These are phyloP conservation scores for Plestiodon gilberti DNA, from an alignment of 2,113 vertebrate species.

Conservation along the genomic window DNA sequence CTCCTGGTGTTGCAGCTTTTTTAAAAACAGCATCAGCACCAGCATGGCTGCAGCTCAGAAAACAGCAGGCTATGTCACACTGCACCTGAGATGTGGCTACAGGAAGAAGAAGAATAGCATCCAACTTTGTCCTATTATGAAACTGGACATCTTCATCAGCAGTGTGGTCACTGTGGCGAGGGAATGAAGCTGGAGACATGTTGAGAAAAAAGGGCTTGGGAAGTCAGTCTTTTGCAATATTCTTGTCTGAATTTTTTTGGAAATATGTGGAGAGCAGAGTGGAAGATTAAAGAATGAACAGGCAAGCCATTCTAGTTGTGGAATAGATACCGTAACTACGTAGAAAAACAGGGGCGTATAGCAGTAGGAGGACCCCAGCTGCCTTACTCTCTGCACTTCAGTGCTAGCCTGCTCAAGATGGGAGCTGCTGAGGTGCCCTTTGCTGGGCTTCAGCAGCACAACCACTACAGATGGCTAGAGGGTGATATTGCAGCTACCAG, in stretches of 20 bases:
- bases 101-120: neutral
- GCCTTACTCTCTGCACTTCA: neutral
- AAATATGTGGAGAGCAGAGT: neutral
- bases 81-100: conserved; percentile 27
- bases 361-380: neutral
- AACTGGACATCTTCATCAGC: neutral
- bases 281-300: neutral
- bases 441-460: too few species aligned
- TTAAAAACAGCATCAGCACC: conserved; percentile 38
- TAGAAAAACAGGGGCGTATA: neutral
- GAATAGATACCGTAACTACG: too few species aligned
- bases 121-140: conserved; percentile 10
- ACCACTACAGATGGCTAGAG: neutral
- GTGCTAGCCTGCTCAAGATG: neutral
- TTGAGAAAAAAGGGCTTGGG: neutral
- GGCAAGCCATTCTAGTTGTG: neutral
- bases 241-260: rapidly evolving
- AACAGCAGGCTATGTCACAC: conserved; percentile 51
- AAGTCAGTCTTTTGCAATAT: neutral
- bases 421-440: too few species aligned
- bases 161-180: neutral
- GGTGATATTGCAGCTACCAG: neutral
- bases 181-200: conserved; percentile 21
- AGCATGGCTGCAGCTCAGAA: conserved; percentile 35
- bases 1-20: conserved; percentile 50